Percentiles rank a stretch among this genome's conserved stretches.
Conservation (phyloP, 1,140 invertebrate genomes). For the Cherax quadricarinatus region DNA sequence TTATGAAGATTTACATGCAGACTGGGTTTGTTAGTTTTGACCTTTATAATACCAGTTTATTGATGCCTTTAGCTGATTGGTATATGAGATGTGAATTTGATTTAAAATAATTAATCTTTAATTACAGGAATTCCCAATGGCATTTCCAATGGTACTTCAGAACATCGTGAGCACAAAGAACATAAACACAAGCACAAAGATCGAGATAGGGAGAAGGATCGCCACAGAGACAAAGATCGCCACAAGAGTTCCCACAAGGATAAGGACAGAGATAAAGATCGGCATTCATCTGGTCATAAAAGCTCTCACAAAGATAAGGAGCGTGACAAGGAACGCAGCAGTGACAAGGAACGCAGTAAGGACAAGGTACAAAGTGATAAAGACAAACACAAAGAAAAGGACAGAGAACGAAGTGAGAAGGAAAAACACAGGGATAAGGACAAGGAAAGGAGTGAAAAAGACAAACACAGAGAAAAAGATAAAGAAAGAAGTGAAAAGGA, state of each 20-base stretch:
- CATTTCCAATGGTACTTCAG: conserved; percentile 70
- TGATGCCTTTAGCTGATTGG: too few relatives aligned
- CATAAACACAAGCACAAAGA: conserved; percentile 73
- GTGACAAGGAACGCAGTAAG: conserved; percentile 74
- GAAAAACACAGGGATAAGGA: conserved; percentile 68
- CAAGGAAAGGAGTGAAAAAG: conserved; percentile 65
- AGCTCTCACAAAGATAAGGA: conserved; percentile 76
- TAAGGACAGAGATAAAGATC: conserved; percentile 75
- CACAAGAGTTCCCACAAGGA: conserved; percentile 71
- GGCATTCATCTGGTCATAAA: conserved; percentile 58
- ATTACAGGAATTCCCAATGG: conserved; percentile 71
- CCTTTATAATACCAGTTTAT: too few relatives aligned
- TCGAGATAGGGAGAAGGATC: conserved; percentile 44
- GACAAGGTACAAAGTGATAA: conserved; percentile 76
- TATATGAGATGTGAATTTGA: too few relatives aligned
- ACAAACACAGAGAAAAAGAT: conserved; percentile 79
- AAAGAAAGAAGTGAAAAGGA: conserved; percentile 79
- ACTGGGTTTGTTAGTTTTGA: too few relatives aligned
- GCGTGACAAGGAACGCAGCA: conserved; percentile 74
- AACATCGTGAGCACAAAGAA: conserved; percentile 71
- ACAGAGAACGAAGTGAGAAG: conserved; percentile 65
- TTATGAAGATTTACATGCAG: too few relatives aligned
- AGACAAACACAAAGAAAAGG: conserved; percentile 74
- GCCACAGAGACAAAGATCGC: conserved; percentile 67
- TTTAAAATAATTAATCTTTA: neutral